Evolutionary conservation across 1,140 invertebrate species (phyloP).

Genomic region (Pseudomyrmex gracilis): DNA sequence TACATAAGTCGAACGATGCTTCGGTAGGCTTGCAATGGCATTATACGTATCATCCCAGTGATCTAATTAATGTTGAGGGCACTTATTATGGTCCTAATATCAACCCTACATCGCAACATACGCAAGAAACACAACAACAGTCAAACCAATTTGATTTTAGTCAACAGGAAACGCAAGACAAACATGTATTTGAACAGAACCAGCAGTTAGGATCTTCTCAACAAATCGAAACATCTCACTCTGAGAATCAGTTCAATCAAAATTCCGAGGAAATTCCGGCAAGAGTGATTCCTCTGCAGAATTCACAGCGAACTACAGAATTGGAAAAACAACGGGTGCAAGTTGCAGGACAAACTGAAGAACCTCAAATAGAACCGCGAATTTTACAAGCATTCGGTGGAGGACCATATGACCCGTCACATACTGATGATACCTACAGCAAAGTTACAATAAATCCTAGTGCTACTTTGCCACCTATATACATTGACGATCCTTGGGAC

Average conservation of each 20-base stretch:
- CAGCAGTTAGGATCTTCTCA: slow-evolving; percentile 42
- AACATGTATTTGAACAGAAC: slow-evolving; percentile 2
- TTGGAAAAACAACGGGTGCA: background rate
- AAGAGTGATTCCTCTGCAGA: slow-evolving; percentile 25
- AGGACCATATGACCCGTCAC: slow-evolving; percentile 71
- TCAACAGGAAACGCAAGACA: slow-evolving; percentile 28
- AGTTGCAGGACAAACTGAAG: slow-evolving; percentile 16
- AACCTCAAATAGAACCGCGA: slow-evolving; percentile 60
- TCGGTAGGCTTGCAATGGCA: slow-evolving; percentile 72
- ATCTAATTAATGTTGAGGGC: slow-evolving; percentile 55
- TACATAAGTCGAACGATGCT: slow-evolving; percentile 69
- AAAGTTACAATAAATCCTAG: slow-evolving; percentile 76
- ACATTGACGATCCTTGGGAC: slow-evolving; percentile 75
- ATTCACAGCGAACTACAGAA: background rate
- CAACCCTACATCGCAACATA: slow-evolving; percentile 20
- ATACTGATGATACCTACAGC: slow-evolving; percentile 70
- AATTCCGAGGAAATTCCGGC: background rate
- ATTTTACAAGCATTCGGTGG: slow-evolving; percentile 81
- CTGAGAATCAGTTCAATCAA: slow-evolving; percentile 21
- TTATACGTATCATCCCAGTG: slow-evolving; percentile 69
- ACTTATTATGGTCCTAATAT: slow-evolving; percentile 50
- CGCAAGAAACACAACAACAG: slow-evolving; percentile 16
- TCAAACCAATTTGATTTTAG: slow-evolving; percentile 22
- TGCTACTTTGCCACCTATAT: slow-evolving; percentile 69
- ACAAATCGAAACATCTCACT: slow-evolving; percentile 14